These are phyloP conservation scores for Chloropsis hardwickii DNA, from an alignment of 2,113 vertebrate genomes.

Conservation along the genomic window DNA sequence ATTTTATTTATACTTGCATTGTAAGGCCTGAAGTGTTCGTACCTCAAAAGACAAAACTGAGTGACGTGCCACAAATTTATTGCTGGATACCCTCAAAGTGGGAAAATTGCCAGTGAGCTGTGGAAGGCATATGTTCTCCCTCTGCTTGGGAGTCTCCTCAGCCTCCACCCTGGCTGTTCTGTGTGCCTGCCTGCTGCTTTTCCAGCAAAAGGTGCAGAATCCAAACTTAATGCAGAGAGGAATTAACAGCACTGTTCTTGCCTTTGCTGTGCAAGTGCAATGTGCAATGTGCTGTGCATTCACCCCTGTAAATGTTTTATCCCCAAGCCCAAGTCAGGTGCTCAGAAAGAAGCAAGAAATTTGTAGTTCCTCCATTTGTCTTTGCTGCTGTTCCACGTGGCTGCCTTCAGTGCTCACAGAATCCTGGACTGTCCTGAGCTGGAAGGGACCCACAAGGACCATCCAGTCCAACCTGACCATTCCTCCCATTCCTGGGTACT, in stretches of 20 bases:
- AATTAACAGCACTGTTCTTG: neutral
- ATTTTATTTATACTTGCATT: neutral
- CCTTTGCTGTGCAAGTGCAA: neutral
- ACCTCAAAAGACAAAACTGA: neutral
- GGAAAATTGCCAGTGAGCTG: neutral
- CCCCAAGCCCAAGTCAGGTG: neutral
- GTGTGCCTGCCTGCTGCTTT: neutral
- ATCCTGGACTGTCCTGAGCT: neutral
- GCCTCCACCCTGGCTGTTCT: neutral
- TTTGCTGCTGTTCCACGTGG: neutral
- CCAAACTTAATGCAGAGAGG: neutral
- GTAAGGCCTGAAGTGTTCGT: neutral
- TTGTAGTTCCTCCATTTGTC: neutral
- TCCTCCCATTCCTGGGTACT: neutral
- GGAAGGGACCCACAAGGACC: neutral
- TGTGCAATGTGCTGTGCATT: too few relatives aligned
- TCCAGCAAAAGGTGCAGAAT: neutral
- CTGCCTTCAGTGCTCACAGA: neutral
- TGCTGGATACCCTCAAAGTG: neutral
- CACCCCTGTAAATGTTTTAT: neutral
- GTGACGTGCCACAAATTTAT: neutral
- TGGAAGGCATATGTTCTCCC: neutral
- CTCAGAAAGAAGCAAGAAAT: neutral
- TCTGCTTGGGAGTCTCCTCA: neutral
- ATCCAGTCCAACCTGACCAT: neutral